phyloP scores from a whole-genome alignment of 2,888 invertebrate genomes.

The Lagria hirta region DNA sequence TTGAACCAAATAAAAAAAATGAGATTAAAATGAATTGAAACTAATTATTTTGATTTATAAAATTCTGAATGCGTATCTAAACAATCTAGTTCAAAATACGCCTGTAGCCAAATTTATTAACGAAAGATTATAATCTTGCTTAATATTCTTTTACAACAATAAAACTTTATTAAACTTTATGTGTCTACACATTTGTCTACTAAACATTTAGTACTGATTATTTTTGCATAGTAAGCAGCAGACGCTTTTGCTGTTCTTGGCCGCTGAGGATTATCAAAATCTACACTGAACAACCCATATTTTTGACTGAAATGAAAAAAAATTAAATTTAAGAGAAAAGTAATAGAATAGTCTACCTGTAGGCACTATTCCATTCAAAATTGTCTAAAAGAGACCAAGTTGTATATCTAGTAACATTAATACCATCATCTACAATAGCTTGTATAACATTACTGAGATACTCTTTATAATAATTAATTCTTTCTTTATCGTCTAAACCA shows the following conservation, averaged over 20 bases:
- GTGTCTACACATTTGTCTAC: slow-evolving; percentile 11
- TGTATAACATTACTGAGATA: slow-evolving; percentile 54
- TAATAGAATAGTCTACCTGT: too few species aligned
- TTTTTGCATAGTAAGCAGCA: slow-evolving; percentile 8
- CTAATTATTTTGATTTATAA: too few species aligned
- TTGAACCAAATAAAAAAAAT: too few species aligned
- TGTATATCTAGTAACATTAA: slow-evolving; percentile 52
- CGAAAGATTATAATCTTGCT: too few species aligned
- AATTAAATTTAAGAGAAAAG: too few species aligned
- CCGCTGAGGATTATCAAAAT: slow-evolving; percentile 16
- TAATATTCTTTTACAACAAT: too few species aligned
- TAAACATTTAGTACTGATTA: slow-evolving; percentile 20
- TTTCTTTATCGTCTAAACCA: slow-evolving; percentile 27
- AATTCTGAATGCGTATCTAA: too few species aligned
- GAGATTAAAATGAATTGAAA: too few species aligned
- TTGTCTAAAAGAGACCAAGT: slow-evolving; percentile 45
- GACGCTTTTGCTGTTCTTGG: slow-evolving; percentile 21
- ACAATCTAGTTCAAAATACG: too few species aligned
- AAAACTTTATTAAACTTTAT: too few species aligned
- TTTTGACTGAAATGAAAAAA: too few species aligned
- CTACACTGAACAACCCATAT: slow-evolving; percentile 19
- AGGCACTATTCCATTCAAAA: slow-evolving; percentile 55
- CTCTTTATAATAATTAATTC: slow-evolving; percentile 37
- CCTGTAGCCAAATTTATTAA: too few species aligned
- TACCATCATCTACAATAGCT: slow-evolving; percentile 48